These are phyloP conservation scores for Coecobrya sp. DNA, from an alignment of 2,888 invertebrate species.

Conservation along the genomic window DNA sequence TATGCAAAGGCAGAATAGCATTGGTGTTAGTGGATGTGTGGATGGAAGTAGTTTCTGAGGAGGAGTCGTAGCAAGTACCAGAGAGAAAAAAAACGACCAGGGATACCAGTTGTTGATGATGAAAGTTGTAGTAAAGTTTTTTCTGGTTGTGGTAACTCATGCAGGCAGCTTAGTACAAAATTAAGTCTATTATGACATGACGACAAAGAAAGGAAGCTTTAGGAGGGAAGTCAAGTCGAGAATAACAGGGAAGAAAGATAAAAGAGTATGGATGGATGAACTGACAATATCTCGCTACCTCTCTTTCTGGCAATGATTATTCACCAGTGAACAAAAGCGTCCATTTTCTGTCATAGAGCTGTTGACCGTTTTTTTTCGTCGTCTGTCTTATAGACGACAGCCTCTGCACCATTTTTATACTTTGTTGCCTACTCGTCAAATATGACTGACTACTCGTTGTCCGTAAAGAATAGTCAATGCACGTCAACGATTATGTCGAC, in stretches of 20 bases:
- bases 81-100: not conserved
- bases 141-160: slow-evolving; percentile 20
- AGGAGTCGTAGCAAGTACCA: slow-evolving; percentile 30
- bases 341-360: not conserved
- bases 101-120: slow-evolving; percentile 23
- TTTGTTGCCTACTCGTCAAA: not conserved
- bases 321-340: slow-evolving; percentile 11
- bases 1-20: not conserved
- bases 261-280: slow-evolving; percentile 32
- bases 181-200: slow-evolving; percentile 20
- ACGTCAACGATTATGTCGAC: not conserved
- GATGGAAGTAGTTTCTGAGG: not conserved
- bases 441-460: not conserved
- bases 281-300: not conserved
- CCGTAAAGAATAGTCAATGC: not conserved
- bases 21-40: not conserved
- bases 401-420: not conserved
- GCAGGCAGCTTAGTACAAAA: slow-evolving; percentile 29
- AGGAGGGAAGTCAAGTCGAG: slow-evolving; percentile 49
- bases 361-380: not conserved
- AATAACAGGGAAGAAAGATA: slow-evolving; percentile 11
- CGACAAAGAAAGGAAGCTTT: slow-evolving; percentile 53
- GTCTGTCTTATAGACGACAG: not conserved
- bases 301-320: slow-evolving; percentile 31
- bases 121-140: not conserved